Conservation (phyloP, 2,888 invertebrate genomes). For the Stenolophus ochropezus region DNA sequence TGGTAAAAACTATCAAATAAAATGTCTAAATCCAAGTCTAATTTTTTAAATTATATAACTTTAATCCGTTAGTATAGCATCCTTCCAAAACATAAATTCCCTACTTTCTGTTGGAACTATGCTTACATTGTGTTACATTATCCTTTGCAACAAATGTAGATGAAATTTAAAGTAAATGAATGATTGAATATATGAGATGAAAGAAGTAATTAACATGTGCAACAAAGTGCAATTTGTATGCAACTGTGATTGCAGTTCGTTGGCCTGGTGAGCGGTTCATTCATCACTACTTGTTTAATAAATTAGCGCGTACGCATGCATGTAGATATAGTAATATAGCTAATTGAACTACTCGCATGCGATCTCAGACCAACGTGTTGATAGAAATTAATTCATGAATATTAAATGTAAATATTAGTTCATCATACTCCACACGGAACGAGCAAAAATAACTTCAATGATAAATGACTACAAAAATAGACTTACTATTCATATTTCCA, state of each 20-base stretch:
- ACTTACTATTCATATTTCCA: too few relatives aligned
- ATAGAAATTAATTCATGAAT: slow-evolving; percentile 39
- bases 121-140: too few relatives aligned
- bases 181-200: background rate
- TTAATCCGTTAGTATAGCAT: too few relatives aligned
- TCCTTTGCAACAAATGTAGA: too few relatives aligned
- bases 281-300: slow-evolving; percentile 23
- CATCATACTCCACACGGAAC: background rate
- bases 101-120: too few relatives aligned
- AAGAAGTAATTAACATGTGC: background rate
- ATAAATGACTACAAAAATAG: too few relatives aligned
- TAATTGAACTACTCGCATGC: background rate
- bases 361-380: slow-evolving; percentile 23
- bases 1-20: too few relatives aligned
- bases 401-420: slow-evolving; percentile 19
- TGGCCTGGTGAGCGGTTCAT: slow-evolving; percentile 7
- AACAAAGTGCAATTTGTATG: background rate
- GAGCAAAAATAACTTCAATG: too few relatives aligned
- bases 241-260: background rate
- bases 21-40: too few relatives aligned
- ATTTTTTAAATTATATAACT: too few relatives aligned
- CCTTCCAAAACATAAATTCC: too few relatives aligned
- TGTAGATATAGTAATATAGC: slow-evolving; percentile 34
- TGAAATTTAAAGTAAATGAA: background rate
- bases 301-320: slow-evolving; percentile 16